Percentiles rank a stretch among this genome's conserved stretches.
Conservation (phyloP, 2,113 vertebrate species). For the Delphinus delphis region DNA sequence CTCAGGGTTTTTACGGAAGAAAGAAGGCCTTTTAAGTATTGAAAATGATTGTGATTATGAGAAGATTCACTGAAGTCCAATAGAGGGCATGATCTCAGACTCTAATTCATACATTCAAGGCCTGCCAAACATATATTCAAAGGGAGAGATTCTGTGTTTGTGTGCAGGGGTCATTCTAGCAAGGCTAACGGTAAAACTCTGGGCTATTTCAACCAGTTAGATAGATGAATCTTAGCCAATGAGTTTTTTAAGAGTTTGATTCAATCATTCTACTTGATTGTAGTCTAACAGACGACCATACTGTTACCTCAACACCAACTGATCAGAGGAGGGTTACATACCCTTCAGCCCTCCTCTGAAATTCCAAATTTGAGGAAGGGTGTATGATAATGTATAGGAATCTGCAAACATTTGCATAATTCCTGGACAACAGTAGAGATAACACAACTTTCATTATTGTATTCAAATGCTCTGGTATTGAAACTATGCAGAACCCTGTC, state of each 20-base stretch:
- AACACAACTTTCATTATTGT: background rate
- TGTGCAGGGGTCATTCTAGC: background rate
- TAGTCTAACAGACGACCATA: too few relatives aligned
- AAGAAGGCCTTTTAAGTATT: background rate
- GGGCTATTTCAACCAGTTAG: background rate
- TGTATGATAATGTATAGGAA: background rate
- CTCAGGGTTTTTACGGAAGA: background rate
- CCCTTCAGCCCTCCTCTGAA: fast-evolving
- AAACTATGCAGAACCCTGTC: too few relatives aligned
- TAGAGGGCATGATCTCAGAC: background rate
- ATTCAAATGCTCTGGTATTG: background rate
- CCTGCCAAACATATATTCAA: background rate
- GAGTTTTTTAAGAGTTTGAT: background rate
- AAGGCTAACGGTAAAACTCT: background rate
- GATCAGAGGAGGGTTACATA: background rate
- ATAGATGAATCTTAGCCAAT: background rate
- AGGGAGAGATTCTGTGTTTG: background rate
- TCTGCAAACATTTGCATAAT: background rate
- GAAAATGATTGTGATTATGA: background rate
- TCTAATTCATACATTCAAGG: background rate
- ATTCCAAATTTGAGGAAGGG: background rate
- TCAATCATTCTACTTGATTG: background rate
- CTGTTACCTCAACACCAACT: background rate
- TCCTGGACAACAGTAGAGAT: background rate
- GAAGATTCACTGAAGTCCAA: background rate